phyloP scores from a whole-genome alignment of 1,140 invertebrate genomes.

The Tribolium castaneum region DNA sequence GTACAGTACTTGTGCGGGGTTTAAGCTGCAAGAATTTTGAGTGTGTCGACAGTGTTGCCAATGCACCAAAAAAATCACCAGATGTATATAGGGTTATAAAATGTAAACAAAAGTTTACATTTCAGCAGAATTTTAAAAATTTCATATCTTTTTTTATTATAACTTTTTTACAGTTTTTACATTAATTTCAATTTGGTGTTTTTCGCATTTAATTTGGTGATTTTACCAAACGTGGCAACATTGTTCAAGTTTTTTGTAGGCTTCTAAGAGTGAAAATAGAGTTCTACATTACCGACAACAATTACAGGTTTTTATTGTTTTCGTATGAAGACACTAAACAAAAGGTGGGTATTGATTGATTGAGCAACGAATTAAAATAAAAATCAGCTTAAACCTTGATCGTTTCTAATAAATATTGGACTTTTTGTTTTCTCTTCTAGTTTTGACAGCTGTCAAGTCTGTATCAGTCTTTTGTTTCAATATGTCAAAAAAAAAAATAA shows the following conservation, averaged over 20 bases:
- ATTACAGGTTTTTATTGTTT: not conserved
- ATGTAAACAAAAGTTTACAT: too few relatives aligned
- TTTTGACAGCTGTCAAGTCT: constrained; percentile 27
- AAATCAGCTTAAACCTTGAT: constrained; percentile 62
- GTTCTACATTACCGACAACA: too few relatives aligned
- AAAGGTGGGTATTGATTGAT: constrained; percentile 1
- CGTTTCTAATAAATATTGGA: constrained; percentile 64
- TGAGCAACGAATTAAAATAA: not conserved
- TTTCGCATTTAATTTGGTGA: not conserved
- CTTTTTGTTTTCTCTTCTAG: constrained; percentile 52
- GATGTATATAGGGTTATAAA: too few relatives aligned
- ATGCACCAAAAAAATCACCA: too few relatives aligned
- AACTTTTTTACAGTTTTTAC: too few relatives aligned
- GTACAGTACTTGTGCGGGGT: constrained; percentile 60
- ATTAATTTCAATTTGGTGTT: too few relatives aligned
- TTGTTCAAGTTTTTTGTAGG: not conserved
- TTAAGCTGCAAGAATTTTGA: constrained; percentile 58
- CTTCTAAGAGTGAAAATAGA: not conserved
- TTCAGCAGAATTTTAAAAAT: too few relatives aligned
- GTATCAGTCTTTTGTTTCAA: constrained; percentile 33
- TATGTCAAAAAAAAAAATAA: not conserved
- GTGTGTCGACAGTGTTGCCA: too few relatives aligned
- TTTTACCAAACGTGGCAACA: not conserved
- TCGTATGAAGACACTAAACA: not conserved
- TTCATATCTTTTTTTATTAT: too few relatives aligned